Evolutionary conservation across 2,113 vertebrate species (phyloP).

Genomic region (Myanophis thanlyinensis): DNA sequence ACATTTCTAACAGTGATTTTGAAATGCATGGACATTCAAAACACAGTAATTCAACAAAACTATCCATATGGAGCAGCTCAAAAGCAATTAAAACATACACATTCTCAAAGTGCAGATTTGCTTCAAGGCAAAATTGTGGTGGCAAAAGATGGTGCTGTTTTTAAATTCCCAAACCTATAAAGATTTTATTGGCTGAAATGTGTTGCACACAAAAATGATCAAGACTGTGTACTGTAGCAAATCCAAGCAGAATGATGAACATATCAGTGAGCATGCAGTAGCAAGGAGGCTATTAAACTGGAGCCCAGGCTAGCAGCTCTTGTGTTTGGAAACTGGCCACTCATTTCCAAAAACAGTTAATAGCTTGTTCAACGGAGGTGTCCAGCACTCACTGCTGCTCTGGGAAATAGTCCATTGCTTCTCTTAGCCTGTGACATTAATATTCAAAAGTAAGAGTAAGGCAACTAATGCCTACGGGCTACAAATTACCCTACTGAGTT

Average conservation of each 20-base stretch:
- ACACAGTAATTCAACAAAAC: slow-evolving; percentile 51
- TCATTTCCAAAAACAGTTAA: neutral
- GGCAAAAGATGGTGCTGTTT: neutral
- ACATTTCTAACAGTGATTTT: slow-evolving; percentile 45
- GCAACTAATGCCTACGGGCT: neutral
- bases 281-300: neutral
- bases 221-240: neutral
- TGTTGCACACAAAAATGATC: neutral
- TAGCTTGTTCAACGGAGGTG: neutral
- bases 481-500: neutral
- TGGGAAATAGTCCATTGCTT: neutral
- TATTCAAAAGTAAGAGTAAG: neutral
- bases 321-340: neutral
- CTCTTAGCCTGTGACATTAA: neutral
- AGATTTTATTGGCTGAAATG: slow-evolving; percentile 8
- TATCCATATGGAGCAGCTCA: slow-evolving; percentile 37
- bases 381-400: neutral
- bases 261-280: slow-evolving; percentile 10
- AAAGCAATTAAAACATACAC: slow-evolving; percentile 53
- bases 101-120: slow-evolving; percentile 22
- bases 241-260: slow-evolving; percentile 6
- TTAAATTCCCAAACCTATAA: neutral
- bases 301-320: neutral
- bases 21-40: slow-evolving; percentile 49
- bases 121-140: slow-evolving; percentile 34